These are phyloP conservation scores for Pyrrhia umbra DNA, from an alignment of 2,888 invertebrate species.

Conservation along the genomic window DNA sequence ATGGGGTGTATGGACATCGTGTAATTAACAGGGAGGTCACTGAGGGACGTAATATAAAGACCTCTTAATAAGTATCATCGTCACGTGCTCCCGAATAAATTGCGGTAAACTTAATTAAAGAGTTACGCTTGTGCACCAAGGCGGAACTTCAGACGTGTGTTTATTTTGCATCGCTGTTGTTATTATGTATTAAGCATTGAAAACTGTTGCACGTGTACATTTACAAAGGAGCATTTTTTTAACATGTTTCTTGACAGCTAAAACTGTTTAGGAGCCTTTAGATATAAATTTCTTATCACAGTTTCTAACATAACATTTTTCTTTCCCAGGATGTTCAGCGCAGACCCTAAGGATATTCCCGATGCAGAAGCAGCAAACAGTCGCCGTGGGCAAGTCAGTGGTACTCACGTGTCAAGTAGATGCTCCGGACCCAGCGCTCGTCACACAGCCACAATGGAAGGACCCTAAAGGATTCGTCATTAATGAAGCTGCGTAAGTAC, in stretches of 20 bases:
- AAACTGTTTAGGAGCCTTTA: background rate
- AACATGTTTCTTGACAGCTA: constrained; percentile 1
- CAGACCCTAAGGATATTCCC: constrained; percentile 93
- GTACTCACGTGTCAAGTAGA: constrained; percentile 94
- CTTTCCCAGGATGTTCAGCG: constrained; percentile 80
- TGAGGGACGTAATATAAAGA: constrained; percentile 54
- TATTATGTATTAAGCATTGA: constrained; percentile 37
- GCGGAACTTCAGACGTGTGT: constrained; percentile 47
- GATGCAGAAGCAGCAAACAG: constrained; percentile 92
- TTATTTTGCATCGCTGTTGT: constrained; percentile 53
- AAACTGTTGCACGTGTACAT: constrained; percentile 15
- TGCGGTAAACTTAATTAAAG: constrained; percentile 82
- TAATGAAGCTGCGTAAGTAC: constrained; percentile 92
- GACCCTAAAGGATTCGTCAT: constrained; percentile 93
- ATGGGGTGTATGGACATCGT: constrained; percentile 54
- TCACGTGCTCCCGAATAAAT: constrained; percentile 81
- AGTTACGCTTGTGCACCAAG: constrained; percentile 62
- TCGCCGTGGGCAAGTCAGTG: constrained; percentile 93
- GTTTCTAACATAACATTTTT: constrained; percentile 12
- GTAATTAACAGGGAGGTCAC: constrained; percentile 54
- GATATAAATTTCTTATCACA: background rate
- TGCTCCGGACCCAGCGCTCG: constrained; percentile 92
- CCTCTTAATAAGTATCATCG: constrained; percentile 68
- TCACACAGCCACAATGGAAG: constrained; percentile 94
- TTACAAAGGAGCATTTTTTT: background rate